These are phyloP conservation scores for Pseudocheirus occidentalis DNA, from an alignment of 2,797 vertebrate genomes.

Conservation along the genomic window DNA sequence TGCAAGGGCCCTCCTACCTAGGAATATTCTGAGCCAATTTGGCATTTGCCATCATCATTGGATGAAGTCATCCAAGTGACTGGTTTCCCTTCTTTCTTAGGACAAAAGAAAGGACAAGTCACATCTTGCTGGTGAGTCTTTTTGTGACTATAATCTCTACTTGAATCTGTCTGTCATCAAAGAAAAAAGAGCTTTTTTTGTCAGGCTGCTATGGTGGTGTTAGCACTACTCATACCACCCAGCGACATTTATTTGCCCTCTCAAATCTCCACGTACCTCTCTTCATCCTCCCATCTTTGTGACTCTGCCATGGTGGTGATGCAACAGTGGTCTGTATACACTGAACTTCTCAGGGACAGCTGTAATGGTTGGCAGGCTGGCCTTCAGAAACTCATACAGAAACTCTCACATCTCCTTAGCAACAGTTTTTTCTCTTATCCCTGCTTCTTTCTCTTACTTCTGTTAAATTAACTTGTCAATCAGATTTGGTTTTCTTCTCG, in stretches of 20 bases:
- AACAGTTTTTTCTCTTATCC: constrained; percentile 73
- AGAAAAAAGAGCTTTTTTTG: constrained; percentile 13
- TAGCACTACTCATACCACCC: constrained; percentile 50
- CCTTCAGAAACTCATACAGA: constrained; percentile 69
- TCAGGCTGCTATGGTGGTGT: neutral
- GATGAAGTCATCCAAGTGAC: constrained; percentile 42
- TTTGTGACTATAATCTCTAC: neutral
- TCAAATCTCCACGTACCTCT: constrained; percentile 26
- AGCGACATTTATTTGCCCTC: constrained; percentile 60
- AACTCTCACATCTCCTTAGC: constrained; percentile 71
- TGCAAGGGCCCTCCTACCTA: neutral
- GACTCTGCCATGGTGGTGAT: constrained; percentile 45
- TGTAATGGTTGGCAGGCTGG: constrained; percentile 69
- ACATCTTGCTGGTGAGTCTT: constrained; percentile 31
- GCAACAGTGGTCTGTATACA: constrained; percentile 56
- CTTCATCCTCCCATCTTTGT: constrained; percentile 64
- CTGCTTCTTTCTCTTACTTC: constrained; percentile 35
- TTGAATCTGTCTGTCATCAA: constrained; percentile 23
- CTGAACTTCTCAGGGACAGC: constrained; percentile 70
- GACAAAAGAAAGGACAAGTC: constrained; percentile 42
- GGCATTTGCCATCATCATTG: constrained; percentile 33
- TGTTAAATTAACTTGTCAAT: constrained; percentile 63
- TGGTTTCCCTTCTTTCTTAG: constrained; percentile 27
- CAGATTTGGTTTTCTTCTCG: constrained; percentile 75
- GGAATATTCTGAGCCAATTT: constrained; percentile 3